These are phyloP conservation scores for Nicator chloris DNA, from an alignment of 2,113 vertebrate species.

Conservation along the genomic window DNA sequence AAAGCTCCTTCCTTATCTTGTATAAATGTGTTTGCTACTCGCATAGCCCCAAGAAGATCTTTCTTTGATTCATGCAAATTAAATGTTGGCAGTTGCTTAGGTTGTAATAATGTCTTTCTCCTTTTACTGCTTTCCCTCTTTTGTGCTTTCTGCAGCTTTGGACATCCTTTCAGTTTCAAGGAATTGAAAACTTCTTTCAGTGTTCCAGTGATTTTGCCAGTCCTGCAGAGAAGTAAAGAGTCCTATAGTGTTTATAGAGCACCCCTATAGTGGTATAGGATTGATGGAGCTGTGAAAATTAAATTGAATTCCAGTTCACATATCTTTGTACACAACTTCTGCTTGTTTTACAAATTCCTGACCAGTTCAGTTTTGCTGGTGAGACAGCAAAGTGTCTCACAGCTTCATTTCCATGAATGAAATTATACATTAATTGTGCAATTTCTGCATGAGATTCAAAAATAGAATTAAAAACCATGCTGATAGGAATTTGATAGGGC, in stretches of 20 bases:
- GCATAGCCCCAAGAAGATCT: neutral
- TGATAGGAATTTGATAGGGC: neutral
- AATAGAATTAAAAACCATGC: neutral
- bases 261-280: neutral
- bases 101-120: neutral
- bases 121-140: neutral
- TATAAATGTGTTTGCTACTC: neutral
- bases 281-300: neutral
- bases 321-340: neutral
- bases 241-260: neutral
- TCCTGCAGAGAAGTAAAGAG: neutral
- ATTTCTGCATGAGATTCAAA: neutral
- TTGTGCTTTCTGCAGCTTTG: neutral
- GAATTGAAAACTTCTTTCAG: neutral
- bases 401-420: neutral
- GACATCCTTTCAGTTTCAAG: neutral
- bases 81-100: neutral
- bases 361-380: neutral
- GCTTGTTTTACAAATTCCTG: neutral
- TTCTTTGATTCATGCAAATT: neutral
- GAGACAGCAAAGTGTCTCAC: neutral
- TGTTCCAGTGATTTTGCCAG: neutral
- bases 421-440: neutral
- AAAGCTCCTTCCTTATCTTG: neutral
- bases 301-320: neutral